Base-by-base conservation (phyloP, 2,113 vertebrate species). In the Megaceryle torquata region DNA sequence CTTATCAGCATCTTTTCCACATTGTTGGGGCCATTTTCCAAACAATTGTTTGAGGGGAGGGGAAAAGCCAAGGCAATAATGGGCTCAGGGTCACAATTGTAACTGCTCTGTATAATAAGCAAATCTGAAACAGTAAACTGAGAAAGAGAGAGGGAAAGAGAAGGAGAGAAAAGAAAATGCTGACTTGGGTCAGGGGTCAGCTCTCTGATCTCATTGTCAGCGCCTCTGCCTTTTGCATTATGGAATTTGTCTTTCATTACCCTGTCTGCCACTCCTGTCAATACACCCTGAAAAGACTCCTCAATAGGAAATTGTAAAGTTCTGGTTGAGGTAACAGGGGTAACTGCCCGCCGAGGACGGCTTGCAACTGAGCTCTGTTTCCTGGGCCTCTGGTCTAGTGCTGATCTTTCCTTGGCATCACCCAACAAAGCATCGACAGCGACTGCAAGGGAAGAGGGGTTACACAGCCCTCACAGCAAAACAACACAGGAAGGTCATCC, bases 1-100 rank as follows among this genome's bases (percentile, higher is more conserved):
- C 98, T 98, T 97, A 98, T 97, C 97, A 96, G 97, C 97, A 98
- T 98, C 97, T 98, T 98, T 98, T 98, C 97, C 94, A 97, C 98
- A 97, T 97, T 96, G 96, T 96, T 67, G 65, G 82, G 91, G 89
- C 46, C 92, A 95, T 98, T 98, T 97, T 97, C 96, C 96, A 98
- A 98, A 98, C 98, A 98, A 98, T 98, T 97, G 96, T 96, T 71
- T 48, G 37, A 92, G 61, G 33, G 84, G 86, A 81, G 85, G 86
- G 89, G 88, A 95, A 93, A 91, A 56, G 76, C 68, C 53, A 91
- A 93, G 90, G 82, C 96, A 98, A 98, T 98, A 98, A 98, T 98
- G 97, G 97, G 96, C 93, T 96, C 35, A 82, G 97, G 86, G 95
- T 96, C 96, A 97, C 97, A 97, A 97, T 82, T 97, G 97, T 98